Conservation (phyloP, 1,140 invertebrate species). For the Bombus cullumanus region DNA sequence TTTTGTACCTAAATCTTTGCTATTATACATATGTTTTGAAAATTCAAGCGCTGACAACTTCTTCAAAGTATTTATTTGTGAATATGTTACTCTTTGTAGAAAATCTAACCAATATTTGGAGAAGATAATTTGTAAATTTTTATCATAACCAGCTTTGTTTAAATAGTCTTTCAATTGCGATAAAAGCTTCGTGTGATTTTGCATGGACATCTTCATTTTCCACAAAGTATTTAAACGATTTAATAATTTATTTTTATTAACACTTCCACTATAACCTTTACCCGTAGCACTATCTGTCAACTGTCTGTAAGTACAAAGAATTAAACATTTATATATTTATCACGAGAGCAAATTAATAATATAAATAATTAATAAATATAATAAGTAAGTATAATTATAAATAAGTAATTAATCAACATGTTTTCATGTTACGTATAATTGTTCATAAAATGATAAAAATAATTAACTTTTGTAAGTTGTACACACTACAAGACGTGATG, state of each 20-base stretch:
- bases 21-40: background rate
- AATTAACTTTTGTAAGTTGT: background rate
- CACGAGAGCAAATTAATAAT: background rate
- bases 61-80: conserved; percentile 72
- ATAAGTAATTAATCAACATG: background rate
- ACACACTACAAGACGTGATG: background rate
- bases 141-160: conserved; percentile 81
- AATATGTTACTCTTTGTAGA: conserved; percentile 80
- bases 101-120: conserved; percentile 83
- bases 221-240: conserved; percentile 55
- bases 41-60: conserved; percentile 77
- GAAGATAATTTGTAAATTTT: conserved; percentile 80
- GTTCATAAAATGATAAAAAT: background rate
- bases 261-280: conserved; percentile 69
- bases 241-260: conserved; percentile 71
- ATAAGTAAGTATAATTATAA: background rate
- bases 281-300: conserved; percentile 65
- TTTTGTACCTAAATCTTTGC: background rate
- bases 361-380: background rate
- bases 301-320: conserved; percentile 59
- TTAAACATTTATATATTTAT: background rate
- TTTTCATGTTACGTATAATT: background rate
- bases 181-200: conserved; percentile 82
- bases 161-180: conserved; percentile 81
- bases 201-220: conserved; percentile 79